Conservation (phyloP, 2,888 invertebrate species). For the Melieria picta region DNA sequence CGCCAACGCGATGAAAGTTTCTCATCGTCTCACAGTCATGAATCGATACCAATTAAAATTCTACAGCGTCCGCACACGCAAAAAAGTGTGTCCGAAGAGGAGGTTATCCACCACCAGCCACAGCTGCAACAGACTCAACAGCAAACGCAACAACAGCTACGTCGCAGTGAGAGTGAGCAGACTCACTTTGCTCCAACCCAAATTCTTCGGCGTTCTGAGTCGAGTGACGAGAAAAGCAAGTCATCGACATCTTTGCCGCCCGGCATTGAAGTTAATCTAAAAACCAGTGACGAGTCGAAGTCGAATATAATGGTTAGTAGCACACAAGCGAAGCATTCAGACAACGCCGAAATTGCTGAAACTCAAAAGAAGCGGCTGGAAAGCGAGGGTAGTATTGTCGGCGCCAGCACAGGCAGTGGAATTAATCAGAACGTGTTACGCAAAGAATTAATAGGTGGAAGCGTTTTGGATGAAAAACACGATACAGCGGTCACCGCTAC, state of each 20-base stretch:
- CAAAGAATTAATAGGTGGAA: constrained; percentile 34
- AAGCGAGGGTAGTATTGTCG: constrained; percentile 38
- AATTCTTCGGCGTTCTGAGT: constrained; percentile 62
- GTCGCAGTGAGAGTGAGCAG: constrained; percentile 34
- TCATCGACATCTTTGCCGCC: constrained; percentile 16
- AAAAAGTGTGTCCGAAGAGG: constrained; percentile 57
- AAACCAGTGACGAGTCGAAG: constrained; percentile 36
- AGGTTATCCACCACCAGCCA: constrained; percentile 37
- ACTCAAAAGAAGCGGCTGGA: constrained; percentile 37
- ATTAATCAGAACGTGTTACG: constrained; percentile 2
- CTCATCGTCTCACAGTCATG: constrained; percentile 62
- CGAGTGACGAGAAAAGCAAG: constrained; percentile 45
- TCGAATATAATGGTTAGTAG: not conserved
- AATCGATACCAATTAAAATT: constrained; percentile 64
- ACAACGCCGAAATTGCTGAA: constrained; percentile 22
- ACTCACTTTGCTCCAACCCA: constrained; percentile 59
- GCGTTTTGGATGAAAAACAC: constrained; percentile 19
- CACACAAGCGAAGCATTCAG: not conserved
- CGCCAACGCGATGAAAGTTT: constrained; percentile 63
- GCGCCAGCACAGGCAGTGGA: constrained; percentile 7
- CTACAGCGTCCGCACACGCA: constrained; percentile 61
- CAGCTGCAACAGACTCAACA: constrained; percentile 34
- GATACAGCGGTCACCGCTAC: constrained; percentile 29
- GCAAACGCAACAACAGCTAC: constrained; percentile 37
- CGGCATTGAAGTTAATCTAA: constrained; percentile 23